Conservation (phyloP, 1,140 invertebrate species). For the Antheraea pernyi region DNA sequence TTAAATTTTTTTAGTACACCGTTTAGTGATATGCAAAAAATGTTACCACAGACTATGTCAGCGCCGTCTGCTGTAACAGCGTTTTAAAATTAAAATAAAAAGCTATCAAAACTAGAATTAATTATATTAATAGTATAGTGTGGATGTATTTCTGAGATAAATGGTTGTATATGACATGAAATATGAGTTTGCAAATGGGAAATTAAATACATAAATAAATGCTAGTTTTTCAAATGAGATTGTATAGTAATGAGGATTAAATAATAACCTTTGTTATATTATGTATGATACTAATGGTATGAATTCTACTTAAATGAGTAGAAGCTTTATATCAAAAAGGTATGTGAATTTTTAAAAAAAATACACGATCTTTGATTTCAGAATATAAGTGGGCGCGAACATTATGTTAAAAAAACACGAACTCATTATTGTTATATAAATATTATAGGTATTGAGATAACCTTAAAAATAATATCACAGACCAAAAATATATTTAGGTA, state of each 20-base stretch:
- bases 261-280: no score
- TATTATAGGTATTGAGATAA: background rate
- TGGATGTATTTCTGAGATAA: background rate
- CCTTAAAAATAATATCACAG: conserved; percentile 76
- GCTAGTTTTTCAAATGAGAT: no score
- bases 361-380: no score
- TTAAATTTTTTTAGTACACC: conserved; percentile 6
- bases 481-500: conserved; percentile 46
- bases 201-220: no score
- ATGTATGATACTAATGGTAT: no score
- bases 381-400: background rate
- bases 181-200: no score
- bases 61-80: conserved; percentile 19
- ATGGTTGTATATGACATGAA: background rate
- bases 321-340: no score
- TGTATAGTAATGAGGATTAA: no score
- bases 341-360: no score
- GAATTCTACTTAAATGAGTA: no score
- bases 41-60: conserved; percentile 18
- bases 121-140: conserved; percentile 13
- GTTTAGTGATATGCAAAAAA: conserved; percentile 18
- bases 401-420: background rate
- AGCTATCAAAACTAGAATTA: conserved; percentile 22
- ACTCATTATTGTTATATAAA: background rate
- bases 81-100: conserved; percentile 16